These are phyloP conservation scores for Aethina tumida DNA, from an alignment of 1,140 invertebrate species.

Conservation along the genomic window DNA sequence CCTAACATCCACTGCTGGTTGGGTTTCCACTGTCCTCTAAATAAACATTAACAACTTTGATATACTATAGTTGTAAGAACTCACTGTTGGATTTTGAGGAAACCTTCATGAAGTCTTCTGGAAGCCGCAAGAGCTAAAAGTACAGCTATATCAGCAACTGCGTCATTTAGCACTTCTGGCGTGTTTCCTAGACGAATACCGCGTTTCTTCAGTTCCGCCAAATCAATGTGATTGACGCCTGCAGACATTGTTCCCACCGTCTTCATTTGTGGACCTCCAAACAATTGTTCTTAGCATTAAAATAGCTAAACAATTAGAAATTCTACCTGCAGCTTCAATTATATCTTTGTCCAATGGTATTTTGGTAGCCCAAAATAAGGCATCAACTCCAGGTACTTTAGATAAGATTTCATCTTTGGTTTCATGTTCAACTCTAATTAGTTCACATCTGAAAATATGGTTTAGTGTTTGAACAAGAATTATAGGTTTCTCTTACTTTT, in stretches of 20 bases:
- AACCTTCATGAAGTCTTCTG: constrained; percentile 64
- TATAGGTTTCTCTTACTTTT: constrained; percentile 19
- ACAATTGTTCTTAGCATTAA: constrained; percentile 1
- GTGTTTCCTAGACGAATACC: constrained; percentile 69
- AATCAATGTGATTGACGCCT: constrained; percentile 65
- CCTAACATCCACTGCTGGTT: constrained; percentile 51
- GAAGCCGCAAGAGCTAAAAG: constrained; percentile 63
- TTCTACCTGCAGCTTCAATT: constrained; percentile 29
- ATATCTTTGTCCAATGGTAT: constrained; percentile 27
- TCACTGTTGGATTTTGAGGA: constrained; percentile 53
- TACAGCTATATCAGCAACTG: constrained; percentile 77
- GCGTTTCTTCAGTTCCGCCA: constrained; percentile 51
- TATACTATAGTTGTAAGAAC: constrained; percentile 6
- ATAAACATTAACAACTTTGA: constrained; percentile 1
- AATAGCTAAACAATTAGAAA: not conserved
- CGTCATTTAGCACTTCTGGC: constrained; percentile 64
- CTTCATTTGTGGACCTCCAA: constrained; percentile 58
- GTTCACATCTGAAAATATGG: constrained; percentile 24
- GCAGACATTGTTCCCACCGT: constrained; percentile 82
- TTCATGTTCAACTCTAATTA: constrained; percentile 19
- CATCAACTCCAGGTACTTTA: constrained; percentile 25
- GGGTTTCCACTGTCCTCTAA: constrained; percentile 13
- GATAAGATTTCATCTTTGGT: constrained; percentile 18
- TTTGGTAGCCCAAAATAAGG: constrained; percentile 25
- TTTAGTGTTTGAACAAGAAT: constrained; percentile 3